Evolutionary conservation across 2,797 vertebrate genomes (phyloP).

Genomic region (Spheniscus humboldti): DNA sequence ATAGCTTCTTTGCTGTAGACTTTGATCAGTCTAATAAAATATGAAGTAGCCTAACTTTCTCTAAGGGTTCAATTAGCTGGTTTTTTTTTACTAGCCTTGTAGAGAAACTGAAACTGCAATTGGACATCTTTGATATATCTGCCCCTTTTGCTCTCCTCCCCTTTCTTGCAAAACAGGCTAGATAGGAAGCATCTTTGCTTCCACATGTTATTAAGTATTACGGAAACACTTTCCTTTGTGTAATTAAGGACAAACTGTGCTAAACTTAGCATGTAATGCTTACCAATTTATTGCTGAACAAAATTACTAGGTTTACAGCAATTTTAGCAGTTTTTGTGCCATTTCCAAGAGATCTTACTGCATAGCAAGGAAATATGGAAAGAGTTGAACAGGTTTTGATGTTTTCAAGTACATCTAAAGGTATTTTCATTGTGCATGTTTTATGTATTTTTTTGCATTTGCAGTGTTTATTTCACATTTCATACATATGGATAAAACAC

Average conservation of each 20-base stretch:
- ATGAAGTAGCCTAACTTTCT: background rate
- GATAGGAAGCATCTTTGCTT: background rate
- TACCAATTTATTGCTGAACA: background rate
- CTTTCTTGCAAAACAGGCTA: background rate
- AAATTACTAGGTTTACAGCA: background rate
- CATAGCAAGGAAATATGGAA: background rate
- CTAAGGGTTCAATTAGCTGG: background rate
- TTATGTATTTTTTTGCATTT: background rate
- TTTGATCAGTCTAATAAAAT: background rate
- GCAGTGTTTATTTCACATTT: background rate
- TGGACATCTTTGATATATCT: background rate
- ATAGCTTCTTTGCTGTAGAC: background rate
- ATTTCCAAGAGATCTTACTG: background rate
- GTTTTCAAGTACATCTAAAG: background rate
- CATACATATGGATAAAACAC: background rate
- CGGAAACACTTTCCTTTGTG: background rate
- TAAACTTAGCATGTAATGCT: background rate
- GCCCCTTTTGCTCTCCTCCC: background rate
- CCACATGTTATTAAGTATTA: background rate
- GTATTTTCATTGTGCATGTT: background rate
- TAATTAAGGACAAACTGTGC: background rate
- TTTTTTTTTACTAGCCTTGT: background rate
- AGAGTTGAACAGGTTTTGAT: background rate
- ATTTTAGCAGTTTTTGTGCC: background rate
- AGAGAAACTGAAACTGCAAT: background rate